Conservation (phyloP, 2,797 vertebrate genomes). For the Pseudomugil tenellus region DNA sequence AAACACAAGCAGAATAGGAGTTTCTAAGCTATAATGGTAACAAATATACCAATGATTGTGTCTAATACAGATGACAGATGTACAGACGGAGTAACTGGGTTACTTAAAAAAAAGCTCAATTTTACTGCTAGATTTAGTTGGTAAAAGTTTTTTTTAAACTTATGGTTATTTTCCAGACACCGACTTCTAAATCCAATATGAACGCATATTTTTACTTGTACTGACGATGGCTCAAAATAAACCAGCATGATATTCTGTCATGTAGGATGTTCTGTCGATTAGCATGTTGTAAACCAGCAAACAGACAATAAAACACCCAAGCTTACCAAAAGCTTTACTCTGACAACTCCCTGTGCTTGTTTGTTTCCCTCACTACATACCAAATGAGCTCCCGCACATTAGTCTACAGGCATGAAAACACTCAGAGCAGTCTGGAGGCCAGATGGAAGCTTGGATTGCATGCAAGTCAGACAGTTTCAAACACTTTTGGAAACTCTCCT, state of each 20-base stretch:
- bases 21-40: background rate
- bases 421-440: slow-evolving; percentile 68
- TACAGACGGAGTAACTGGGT: background rate
- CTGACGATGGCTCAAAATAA: slow-evolving; percentile 1
- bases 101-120: background rate
- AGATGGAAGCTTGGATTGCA: slow-evolving; percentile 75
- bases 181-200: slow-evolving; percentile 9
- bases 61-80: background rate
- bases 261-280: slow-evolving; percentile 27
- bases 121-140: background rate
- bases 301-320: slow-evolving; percentile 42
- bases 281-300: slow-evolving; percentile 30
- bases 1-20: background rate
- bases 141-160: background rate
- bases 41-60: background rate
- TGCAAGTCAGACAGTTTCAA: slow-evolving; percentile 64
- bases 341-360: slow-evolving; percentile 54
- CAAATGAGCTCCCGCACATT: slow-evolving; percentile 62
- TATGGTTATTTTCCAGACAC: background rate
- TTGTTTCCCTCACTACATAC: slow-evolving; percentile 64
- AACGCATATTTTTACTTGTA: slow-evolving; percentile 1
- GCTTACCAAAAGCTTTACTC: slow-evolving; percentile 41
- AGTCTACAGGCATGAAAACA: slow-evolving; percentile 57
- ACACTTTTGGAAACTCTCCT: slow-evolving; percentile 49
- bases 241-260: background rate